Evolutionary conservation across 1,140 invertebrate species (phyloP), one percentile per base, ranked within the genome.

Genomic region (Drosophila nasuta): DNA sequence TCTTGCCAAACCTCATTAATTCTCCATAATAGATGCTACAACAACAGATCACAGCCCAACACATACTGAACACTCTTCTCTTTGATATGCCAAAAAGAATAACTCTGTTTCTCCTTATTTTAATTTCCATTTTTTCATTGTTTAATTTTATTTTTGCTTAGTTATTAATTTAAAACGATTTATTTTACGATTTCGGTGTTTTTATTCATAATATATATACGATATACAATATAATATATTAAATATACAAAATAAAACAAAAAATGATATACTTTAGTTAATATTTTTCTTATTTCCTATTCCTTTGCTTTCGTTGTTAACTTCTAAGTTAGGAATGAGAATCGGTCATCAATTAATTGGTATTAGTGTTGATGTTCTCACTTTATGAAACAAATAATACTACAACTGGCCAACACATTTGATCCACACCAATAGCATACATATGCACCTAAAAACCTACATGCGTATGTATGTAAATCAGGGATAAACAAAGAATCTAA

Each of bases 181-280:
- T 81, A 67, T 52, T 75, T 64, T 67, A 78, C 49, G 48, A 81
- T 81, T 85, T 85, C 38, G 57, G 72, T 79, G 67, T 79, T 82
- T 82, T 76, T 66, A 82, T 86, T 59, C 63, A 77, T 76, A 81
- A 77, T 77, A 72, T 83, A 65, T 74, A 60, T 54, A 67, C 54
- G 48, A 83, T 81, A 80, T 73, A 79, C 57, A 70, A 86, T 75
- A 79, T 67, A 72, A 81, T 76, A 86, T 62, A 57, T 63, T 54
- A 70, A 51, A 63, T 70, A 75, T 75, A 70, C 72, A 69, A 69
- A 75, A 75, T 63, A 75, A 75, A 25, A 38, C 33, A 3, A 64
- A 62, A 48, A 63, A 75, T 49, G 13, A 64, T 82, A 76, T 46
- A 79, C 73, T 79, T 75, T 87, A 86, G 72, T 77, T 86, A 58